phyloP scores from a whole-genome alignment of 2,888 invertebrate species.

The Acronicta alni region DNA sequence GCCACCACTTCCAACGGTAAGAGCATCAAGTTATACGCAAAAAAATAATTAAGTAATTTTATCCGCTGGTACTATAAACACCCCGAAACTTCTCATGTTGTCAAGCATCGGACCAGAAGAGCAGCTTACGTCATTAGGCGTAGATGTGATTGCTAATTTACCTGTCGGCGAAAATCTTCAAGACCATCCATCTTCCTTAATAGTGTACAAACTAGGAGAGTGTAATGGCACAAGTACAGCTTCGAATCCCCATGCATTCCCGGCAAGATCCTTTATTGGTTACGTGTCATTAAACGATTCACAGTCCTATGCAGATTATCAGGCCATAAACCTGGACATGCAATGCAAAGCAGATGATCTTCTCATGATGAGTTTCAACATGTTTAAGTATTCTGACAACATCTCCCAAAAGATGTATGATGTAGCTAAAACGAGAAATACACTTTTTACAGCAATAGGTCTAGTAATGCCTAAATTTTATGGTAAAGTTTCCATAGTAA shows the following conservation, averaged over 20 bases:
- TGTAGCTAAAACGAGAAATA: slow-evolving; percentile 13
- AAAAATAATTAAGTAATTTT: slow-evolving; percentile 29
- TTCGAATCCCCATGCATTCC: slow-evolving; percentile 19
- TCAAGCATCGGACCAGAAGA: slow-evolving; percentile 49
- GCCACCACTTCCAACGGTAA: slow-evolving; percentile 11
- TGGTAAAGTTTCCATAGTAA: slow-evolving; percentile 19
- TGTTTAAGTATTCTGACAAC: slow-evolving; percentile 21
- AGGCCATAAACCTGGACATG: slow-evolving; percentile 25
- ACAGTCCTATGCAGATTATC: slow-evolving; percentile 14
- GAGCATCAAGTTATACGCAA: slow-evolving; percentile 8
- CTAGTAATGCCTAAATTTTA: slow-evolving; percentile 21
- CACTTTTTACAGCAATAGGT: slow-evolving; percentile 9
- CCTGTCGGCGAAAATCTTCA: slow-evolving; percentile 58
- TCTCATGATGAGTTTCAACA: slow-evolving; percentile 20
- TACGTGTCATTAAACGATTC: slow-evolving; percentile 19
- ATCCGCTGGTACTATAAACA: slow-evolving; percentile 47
- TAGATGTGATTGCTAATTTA: slow-evolving; percentile 50
- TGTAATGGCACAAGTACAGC: slow-evolving; percentile 6
- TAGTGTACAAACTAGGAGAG: slow-evolving; percentile 9
- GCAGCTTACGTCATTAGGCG: slow-evolving; percentile 39
- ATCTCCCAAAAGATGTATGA: slow-evolving; percentile 15
- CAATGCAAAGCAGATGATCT: slow-evolving; percentile 18
- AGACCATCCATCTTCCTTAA: slow-evolving; percentile 41
- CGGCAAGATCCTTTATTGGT: slow-evolving; percentile 21
- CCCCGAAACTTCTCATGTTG: slow-evolving; percentile 54